Evolutionary conservation across 2,797 vertebrate genomes (phyloP).

Genomic region (Oreortyx pictus): DNA sequence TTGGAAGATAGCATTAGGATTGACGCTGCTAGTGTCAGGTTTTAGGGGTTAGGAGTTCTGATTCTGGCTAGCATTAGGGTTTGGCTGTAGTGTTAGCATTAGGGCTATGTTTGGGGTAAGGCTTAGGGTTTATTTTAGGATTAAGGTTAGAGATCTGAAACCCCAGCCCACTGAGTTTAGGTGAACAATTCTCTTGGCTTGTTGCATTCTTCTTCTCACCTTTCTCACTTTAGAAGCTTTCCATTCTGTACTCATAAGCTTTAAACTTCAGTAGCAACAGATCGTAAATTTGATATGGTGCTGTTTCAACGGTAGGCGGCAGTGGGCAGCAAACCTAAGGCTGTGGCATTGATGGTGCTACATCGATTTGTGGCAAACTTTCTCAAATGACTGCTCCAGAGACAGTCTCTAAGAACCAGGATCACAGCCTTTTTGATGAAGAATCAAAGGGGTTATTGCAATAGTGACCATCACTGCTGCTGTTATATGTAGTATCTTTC

Average conservation of each 20-base stretch:
- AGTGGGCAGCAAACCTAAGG: constrained; percentile 28
- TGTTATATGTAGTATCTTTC: background rate
- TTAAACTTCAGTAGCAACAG: background rate
- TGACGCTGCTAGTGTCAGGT: background rate
- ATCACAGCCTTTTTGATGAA: background rate
- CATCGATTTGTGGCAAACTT: background rate
- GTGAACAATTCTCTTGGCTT: background rate
- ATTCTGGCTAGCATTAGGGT: background rate
- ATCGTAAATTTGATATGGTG: background rate
- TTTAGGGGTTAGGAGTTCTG: too few species aligned
- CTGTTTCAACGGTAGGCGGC: constrained; percentile 54
- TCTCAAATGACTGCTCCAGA: background rate
- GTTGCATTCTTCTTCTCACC: background rate
- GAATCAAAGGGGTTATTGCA: background rate
- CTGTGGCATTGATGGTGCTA: too few species aligned
- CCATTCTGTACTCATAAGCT: background rate
- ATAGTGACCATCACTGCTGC: background rate
- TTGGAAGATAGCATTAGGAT: background rate
- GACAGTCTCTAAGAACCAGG: background rate
- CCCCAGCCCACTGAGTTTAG: background rate
- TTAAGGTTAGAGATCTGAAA: background rate
- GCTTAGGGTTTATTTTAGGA: background rate
- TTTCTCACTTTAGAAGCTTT: background rate
- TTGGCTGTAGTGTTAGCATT: background rate
- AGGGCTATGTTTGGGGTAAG: too few species aligned